Percentiles rank a stretch among this genome's conserved stretches.
These are phyloP conservation scores for Eretmochelys imbricata DNA, from an alignment of 2,113 vertebrate genomes.

Conservation along the genomic window DNA sequence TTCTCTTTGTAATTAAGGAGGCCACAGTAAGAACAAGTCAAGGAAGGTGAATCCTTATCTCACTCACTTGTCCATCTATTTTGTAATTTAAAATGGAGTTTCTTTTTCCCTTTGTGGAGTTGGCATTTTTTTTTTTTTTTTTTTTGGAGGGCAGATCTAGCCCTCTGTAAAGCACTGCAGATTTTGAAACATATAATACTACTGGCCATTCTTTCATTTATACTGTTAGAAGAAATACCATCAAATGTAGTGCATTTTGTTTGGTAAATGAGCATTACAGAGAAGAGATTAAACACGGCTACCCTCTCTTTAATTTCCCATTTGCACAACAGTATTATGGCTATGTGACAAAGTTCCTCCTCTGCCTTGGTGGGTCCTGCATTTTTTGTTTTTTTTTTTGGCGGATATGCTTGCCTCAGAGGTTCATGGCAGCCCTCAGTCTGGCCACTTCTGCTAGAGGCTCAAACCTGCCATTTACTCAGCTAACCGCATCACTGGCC, in stretches of 20 bases:
- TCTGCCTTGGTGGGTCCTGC: no score
- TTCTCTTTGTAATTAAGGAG: not conserved
- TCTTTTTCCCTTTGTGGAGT: not conserved
- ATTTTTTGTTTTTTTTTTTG: no score
- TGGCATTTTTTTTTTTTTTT: not conserved
- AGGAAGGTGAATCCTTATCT: accelerated
- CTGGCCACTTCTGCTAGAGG: no score
- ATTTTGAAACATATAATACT: not conserved
- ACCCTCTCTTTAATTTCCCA: not conserved
- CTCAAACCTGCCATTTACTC: no score
- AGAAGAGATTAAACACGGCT: not conserved
- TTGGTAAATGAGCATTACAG: not conserved
- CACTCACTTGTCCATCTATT: not conserved
- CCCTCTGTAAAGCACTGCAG: not conserved
- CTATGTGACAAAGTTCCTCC: no score
- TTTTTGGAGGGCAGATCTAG: not conserved
- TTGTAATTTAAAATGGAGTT: not conserved
- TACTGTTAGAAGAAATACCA: not conserved
- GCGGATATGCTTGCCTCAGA: no score
- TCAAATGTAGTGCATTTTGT: not conserved
- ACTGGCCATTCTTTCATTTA: not conserved
- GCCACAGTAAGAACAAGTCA: not conserved
- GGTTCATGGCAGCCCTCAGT: no score
- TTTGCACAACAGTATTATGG: not conserved
- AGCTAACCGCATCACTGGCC: no score